Base-by-base conservation (phyloP, 2,888 invertebrate genomes). In the Teleiodes luculella region DNA sequence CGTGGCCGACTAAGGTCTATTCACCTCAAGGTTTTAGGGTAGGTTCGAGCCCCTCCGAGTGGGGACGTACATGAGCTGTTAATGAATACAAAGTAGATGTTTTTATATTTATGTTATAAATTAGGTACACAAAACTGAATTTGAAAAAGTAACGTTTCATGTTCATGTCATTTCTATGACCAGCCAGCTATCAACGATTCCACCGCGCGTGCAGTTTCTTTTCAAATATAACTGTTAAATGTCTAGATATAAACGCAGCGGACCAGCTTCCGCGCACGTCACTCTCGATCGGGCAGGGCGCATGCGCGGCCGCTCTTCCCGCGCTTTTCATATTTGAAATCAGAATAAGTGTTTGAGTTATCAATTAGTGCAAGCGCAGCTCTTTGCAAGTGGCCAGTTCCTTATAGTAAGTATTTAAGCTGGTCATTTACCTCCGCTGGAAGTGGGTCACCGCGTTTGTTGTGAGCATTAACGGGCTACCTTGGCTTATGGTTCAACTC, bases 171-270 rank as follows among this genome's bases (percentile, higher is more conserved):
- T 24, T 24, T 6, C 24, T 59, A 63, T 61, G 57, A 57, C 8
- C 57, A 56, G n/a, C n/a, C n/a, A n/a, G n/a, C n/a, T n/a, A n/a
- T n/a, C 60, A 75, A 64, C 76, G 64, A 54, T 64, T 82, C 80
- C 79, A 70, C 66, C 59, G 67, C 54, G 62, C 66, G 64, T 62
- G 65, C 74, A 67, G 72, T 73, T 75, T 75, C 74, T 74, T 76
- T 74, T 24, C 24, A 74, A 83, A 85, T 74, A 78, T 88, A 89
- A 89, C 88, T 86, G 88, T 87, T 82, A 73, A 72, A 80, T 80
- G 80, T 77, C 78, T 83, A 81, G 78, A 86, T 86, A 87, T 86
- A 87, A 86, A 80, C 76, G 71, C 65, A 66, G 67, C 62, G 65
- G 61, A 72, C 60, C 72, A 67, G 80, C 78, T 86, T 87, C 86